Base-by-base conservation (phyloP, 2,113 vertebrate genomes). In the Corythaixoides concolor region DNA sequence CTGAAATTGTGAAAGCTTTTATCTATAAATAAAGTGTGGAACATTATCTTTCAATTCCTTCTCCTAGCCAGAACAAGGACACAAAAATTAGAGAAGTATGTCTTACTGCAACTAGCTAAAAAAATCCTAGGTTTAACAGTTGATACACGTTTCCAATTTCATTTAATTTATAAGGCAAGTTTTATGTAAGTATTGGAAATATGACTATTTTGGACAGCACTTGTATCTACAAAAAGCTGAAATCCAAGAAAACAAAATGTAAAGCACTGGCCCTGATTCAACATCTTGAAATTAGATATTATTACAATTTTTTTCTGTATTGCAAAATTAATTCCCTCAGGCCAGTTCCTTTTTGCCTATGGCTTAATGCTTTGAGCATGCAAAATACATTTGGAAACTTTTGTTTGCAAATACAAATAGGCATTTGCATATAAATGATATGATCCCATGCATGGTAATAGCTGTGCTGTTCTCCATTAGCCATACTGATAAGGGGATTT, bases 41-140 rank as follows among this genome's bases (percentile, higher is more conserved):
- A 86, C 59, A 41, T 3, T 58, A 67, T 59, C 68, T 96, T 96
- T 97, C 96, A 68, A 86, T 97, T 97, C 95, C 96, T 92, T 90
- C 4, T 88, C 43, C 77, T 60, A 70, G 12, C 19, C 55, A 90
- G 68, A 67, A 19, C 20, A 88, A 88, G 64, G n/a, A 12, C 59
- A 23, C 43, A 88, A 49, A 75, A 87, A 95, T 93, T 35, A 77
- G 82, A 81, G 92, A 96, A 97, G 88, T 83, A 9, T 30, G 47
- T 66, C 64, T 35, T 69, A 74, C 2, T 88, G 49, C 53, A 68
- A 52, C 67, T 43, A 74, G 23, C 20, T 59, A 73, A 93, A 89
- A 88, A 91, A 27, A 26, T 9, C 45, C 12, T 24, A 5, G 10
- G 14, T 73, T 92, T 91, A 93, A 47, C 50, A 8, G 26, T 12